phyloP scores from a whole-genome alignment of 2,113 vertebrate species.

The Corynorhinus townsendii region DNA sequence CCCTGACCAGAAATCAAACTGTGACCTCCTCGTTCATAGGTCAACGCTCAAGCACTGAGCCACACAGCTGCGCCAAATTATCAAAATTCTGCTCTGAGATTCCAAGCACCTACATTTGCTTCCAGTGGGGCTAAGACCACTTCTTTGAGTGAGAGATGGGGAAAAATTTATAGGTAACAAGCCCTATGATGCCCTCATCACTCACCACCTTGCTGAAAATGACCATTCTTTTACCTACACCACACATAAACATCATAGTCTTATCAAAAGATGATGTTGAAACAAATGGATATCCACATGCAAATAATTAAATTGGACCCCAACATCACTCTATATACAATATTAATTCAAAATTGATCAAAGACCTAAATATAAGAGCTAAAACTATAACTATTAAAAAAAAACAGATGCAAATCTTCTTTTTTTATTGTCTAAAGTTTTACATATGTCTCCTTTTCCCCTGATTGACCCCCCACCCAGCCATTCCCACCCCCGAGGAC shows the following conservation, averaged over 20 bases:
- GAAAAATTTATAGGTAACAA: neutral
- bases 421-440: no score
- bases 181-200: neutral
- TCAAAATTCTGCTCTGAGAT: neutral
- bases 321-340: neutral
- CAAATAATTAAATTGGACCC: neutral
- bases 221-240: neutral
- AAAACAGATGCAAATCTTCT: neutral
- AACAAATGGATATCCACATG: neutral
- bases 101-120: neutral
- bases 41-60: no score
- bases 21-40: no score
- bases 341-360: neutral
- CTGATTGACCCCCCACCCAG: no score
- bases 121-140: neutral
- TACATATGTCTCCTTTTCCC: no score
- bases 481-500: no score
- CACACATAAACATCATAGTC: neutral
- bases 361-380: neutral
- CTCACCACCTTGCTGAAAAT: neutral
- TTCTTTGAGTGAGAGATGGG: neutral
- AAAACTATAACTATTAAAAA: neutral
- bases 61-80: neutral
- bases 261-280: neutral
- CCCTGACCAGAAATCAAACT: no score